A percentile compares a stretch with the other conserved stretches of the same genome.
Conservation (phyloP, 2,888 invertebrate species). For the Apamea anceps region DNA sequence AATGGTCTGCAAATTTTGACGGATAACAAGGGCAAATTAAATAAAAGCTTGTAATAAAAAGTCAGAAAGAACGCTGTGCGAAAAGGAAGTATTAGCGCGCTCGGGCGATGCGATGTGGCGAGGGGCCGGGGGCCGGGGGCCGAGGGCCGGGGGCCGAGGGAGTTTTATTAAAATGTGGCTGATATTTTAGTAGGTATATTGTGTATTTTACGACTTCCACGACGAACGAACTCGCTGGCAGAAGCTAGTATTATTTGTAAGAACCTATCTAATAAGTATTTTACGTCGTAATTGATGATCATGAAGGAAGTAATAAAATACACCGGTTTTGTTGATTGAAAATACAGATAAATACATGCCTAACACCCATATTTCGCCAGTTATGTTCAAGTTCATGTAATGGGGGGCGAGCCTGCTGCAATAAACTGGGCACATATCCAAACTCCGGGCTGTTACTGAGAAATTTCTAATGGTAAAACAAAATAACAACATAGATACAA, state of each 20-base stretch:
- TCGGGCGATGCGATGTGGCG: neutral
- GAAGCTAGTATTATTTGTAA: neutral
- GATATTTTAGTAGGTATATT: neutral
- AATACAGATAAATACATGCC: neutral
- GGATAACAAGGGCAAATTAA: no score
- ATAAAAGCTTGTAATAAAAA: no score
- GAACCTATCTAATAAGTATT: neutral
- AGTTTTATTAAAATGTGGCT: neutral
- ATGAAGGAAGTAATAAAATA: neutral
- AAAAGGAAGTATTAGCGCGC: neutral
- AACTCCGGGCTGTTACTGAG: neutral
- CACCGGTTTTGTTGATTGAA: neutral
- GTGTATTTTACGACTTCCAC: neutral
- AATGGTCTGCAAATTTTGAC: no score
- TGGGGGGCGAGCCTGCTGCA: no score
- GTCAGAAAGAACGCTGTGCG: neutral
- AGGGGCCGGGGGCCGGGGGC: no score
- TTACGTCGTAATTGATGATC: neutral
- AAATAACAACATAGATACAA: neutral
- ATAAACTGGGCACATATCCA: neutral
- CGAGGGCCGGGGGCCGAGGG: neutral
- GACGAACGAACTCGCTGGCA: neutral
- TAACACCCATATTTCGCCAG: neutral
- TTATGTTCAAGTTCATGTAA: neutral
- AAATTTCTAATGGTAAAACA: neutral